These are phyloP conservation scores for Danio tinwini DNA, from an alignment of 2,797 vertebrate species.

Conservation along the genomic window DNA sequence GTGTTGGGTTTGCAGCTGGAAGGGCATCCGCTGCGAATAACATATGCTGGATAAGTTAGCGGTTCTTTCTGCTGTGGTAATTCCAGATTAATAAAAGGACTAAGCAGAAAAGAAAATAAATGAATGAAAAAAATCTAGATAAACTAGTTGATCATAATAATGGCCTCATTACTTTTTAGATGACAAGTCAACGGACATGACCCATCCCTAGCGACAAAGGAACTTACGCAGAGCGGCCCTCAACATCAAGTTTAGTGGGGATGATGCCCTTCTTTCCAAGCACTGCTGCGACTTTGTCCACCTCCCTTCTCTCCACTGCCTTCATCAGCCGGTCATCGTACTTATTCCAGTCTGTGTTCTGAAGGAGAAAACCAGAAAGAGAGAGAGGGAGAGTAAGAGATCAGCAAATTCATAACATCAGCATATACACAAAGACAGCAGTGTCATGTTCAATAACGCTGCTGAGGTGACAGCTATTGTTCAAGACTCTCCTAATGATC, in stretches of 20 bases:
- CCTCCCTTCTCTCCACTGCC: slow-evolving; percentile 93
- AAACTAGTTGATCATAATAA: not conserved
- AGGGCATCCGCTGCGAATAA: too few species aligned
- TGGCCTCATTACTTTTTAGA: not conserved
- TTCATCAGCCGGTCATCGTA: slow-evolving; percentile 98
- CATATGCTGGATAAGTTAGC: too few species aligned
- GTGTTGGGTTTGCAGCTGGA: too few species aligned
- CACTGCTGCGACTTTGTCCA: slow-evolving; percentile 91
- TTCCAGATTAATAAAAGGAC: too few species aligned
- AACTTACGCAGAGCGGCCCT: slow-evolving; percentile 97
- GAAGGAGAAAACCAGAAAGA: slow-evolving; percentile 47
- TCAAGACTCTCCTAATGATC: slow-evolving; percentile 10
- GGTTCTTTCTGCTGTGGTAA: too few species aligned
- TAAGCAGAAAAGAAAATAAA: too few species aligned
- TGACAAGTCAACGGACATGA: not conserved
- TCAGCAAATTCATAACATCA: slow-evolving; percentile 13
- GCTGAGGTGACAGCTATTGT: slow-evolving; percentile 19
- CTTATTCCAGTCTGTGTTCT: slow-evolving; percentile 97
- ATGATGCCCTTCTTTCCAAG: slow-evolving; percentile 93
- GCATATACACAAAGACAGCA: slow-evolving; percentile 4
- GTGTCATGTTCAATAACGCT: slow-evolving; percentile 14
- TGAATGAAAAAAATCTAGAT: not conserved
- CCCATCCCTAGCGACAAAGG: not conserved
- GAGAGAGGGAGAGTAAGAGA: not conserved
- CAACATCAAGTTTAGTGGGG: slow-evolving; percentile 92